Evolutionary conservation across 2,797 vertebrate species (phyloP), one percentile per base, ranked within the genome.

Genomic region (Pseudocheirus occidentalis): DNA sequence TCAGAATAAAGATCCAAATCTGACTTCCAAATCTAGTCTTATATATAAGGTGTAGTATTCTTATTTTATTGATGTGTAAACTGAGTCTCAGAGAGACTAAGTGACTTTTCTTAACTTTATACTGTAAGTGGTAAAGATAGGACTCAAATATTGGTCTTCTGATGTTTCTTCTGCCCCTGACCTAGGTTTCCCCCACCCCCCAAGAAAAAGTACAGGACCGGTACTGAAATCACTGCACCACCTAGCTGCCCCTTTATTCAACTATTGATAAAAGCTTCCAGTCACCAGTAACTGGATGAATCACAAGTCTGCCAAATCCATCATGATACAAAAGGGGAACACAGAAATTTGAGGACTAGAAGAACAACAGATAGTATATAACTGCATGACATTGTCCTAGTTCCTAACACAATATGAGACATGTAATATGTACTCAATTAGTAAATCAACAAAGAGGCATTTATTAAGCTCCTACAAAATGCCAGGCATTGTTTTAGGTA

Each of bases 91-190:
- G 54, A 81, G 54, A 87, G 2, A 90, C 87, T 52, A 91, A 91
- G 55, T 90, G 7, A 54, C 90, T 93, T 54, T 91, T 92, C 59
- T 95, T 46, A 57, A 95, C 94, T 73, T 62, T 81, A 93, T 7
- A 57, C 56, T 73, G n/a, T 52, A 50, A 52, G 40, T 81, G 34
- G 66, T 54, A 95, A 89, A 92, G 9, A 3, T 57, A 21, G 55
- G 7, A 81, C 62, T 91, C 94, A 92, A 87, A 94, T 21, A 40
- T 34, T 40, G n/a, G 16, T 73, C 73, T 81, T 81, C 21, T 81
- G 40, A 24, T 81, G 2, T 46, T 24, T 21, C 16, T 31, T 66
- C 13, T 66, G 31, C 59, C 59, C 34, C 31, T 73, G 14, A 40
- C 0, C 14, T 40, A 73, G 62, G 1, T 81, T 24, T 24, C 6